Conservation (phyloP, 2,113 vertebrate genomes). For the Raja brachyura region DNA sequence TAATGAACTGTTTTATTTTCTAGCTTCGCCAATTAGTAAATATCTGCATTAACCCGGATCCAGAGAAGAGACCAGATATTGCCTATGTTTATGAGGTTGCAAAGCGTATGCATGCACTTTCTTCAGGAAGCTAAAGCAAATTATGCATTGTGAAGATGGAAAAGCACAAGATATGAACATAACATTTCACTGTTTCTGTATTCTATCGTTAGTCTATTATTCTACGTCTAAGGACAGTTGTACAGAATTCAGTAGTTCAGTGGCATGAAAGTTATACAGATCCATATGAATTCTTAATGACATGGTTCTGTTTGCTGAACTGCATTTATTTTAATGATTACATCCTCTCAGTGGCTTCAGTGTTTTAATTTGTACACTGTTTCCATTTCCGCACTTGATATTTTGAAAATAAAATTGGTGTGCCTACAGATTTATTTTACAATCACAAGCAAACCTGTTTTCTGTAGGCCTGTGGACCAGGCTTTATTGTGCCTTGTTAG, state of each 20-base stretch:
- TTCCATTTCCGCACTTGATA: slow-evolving; percentile 21
- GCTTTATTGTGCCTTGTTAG: slow-evolving; percentile 42
- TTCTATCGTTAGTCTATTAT: slow-evolving; percentile 29
- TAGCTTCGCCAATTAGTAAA: slow-evolving; percentile 94
- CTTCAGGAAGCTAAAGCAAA: slow-evolving; percentile 66
- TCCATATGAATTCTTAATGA: slow-evolving; percentile 30
- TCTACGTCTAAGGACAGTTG: slow-evolving; percentile 1
- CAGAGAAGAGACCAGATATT: slow-evolving; percentile 93
- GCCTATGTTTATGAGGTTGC: slow-evolving; percentile 89
- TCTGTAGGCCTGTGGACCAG: slow-evolving; percentile 41
- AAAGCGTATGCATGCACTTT: slow-evolving; percentile 81
- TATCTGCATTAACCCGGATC: slow-evolving; percentile 96
- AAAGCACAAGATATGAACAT: slow-evolving; percentile 39
- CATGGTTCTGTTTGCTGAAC: slow-evolving; percentile 26
- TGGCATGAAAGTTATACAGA: slow-evolving; percentile 10
- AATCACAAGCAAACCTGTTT: slow-evolving; percentile 18
- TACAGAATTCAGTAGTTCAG: slow-evolving; percentile 22
- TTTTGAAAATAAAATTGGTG: slow-evolving; percentile 29
- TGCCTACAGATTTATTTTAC: slow-evolving; percentile 9
- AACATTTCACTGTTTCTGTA: slow-evolving; percentile 29
- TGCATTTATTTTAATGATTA: slow-evolving; percentile 21
- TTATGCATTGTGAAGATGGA: neutral
- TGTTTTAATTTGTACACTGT: slow-evolving; percentile 32
- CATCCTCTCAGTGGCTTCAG: slow-evolving; percentile 14
- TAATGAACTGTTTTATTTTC: slow-evolving; percentile 22